Evolutionary conservation across 2,113 vertebrate genomes (phyloP).

Genomic region (Crotalus viridis): DNA sequence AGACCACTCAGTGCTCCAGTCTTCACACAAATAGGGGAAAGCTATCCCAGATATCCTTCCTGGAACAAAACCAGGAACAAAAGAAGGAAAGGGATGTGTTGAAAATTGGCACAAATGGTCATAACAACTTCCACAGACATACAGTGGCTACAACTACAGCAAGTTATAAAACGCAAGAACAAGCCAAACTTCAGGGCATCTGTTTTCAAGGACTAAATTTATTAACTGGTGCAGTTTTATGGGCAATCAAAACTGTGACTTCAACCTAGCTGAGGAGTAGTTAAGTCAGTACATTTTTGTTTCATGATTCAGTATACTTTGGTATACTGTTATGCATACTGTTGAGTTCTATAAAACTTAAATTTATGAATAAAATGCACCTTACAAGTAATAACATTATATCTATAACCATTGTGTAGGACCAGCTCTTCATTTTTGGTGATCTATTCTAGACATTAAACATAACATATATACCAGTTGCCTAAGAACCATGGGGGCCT

Average conservation of each 20-base stretch:
- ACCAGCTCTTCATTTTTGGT: background rate
- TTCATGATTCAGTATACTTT: background rate
- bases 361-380: background rate
- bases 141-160: background rate
- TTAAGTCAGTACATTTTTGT: background rate
- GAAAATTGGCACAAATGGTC: background rate
- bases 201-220: background rate
- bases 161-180: background rate
- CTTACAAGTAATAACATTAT: background rate
- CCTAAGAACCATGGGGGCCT: background rate
- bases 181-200: background rate
- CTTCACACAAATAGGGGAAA: slow-evolving; percentile 62
- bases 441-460: background rate
- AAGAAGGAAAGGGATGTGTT: background rate
- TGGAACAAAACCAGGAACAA: slow-evolving; percentile 5
- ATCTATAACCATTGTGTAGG: background rate
- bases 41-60: background rate
- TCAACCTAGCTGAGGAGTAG: background rate
- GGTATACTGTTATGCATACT: background rate
- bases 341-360: background rate
- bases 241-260: background rate
- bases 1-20: slow-evolving; percentile 85
- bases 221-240: background rate
- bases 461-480: background rate
- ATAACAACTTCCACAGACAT: background rate